phyloP scores from a whole-genome alignment of 1,140 invertebrate species.

The Drosophila eugracilis region DNA sequence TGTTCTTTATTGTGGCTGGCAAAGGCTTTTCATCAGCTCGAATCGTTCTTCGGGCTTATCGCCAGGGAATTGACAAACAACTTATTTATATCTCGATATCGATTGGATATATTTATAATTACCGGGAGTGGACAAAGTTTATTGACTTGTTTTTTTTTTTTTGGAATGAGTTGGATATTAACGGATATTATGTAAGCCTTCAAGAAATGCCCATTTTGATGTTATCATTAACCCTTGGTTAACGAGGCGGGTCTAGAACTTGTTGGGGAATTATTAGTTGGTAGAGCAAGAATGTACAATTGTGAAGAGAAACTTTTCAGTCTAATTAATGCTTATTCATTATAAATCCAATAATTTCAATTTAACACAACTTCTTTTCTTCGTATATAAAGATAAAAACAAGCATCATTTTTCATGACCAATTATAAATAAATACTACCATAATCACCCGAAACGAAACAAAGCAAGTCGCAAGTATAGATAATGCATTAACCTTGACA shows the following conservation, averaged over 20 bases:
- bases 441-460: constrained; percentile 11
- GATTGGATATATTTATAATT: constrained; percentile 36
- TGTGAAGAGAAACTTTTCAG: too few relatives aligned
- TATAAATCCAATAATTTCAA: too few relatives aligned
- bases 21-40: constrained; percentile 6
- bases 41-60: constrained; percentile 9
- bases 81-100: constrained; percentile 43
- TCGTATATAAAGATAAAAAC: too few relatives aligned
- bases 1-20: constrained; percentile 13
- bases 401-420: too few relatives aligned
- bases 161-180: neutral
- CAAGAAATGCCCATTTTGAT: too few relatives aligned
- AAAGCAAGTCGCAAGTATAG: constrained; percentile 13
- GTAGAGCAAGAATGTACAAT: too few relatives aligned
- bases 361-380: too few relatives aligned
- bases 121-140: neutral
- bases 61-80: constrained; percentile 8
- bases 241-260: too few relatives aligned
- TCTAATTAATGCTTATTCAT: too few relatives aligned
- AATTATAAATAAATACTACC: neutral
- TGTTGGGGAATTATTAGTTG: too few relatives aligned
- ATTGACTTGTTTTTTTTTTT: neutral
- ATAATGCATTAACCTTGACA: constrained; percentile 51
- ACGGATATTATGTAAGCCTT: too few relatives aligned
- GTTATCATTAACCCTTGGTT: too few relatives aligned